Evolutionary conservation across 2,888 invertebrate species (phyloP).

Genomic region (Tryphoninae sp.): DNA sequence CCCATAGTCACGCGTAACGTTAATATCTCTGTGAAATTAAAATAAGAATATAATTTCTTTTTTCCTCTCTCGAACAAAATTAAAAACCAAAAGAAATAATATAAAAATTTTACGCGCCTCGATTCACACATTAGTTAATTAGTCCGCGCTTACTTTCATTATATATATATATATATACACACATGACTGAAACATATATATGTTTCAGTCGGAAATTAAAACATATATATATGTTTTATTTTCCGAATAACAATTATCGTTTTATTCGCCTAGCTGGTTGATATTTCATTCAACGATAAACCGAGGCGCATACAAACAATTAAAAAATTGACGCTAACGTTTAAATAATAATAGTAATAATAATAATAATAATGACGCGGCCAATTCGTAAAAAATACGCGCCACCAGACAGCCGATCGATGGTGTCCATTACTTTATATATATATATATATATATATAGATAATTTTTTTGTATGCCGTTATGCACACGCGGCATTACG

Average conservation of each 20-base stretch:
- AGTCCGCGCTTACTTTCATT: neutral
- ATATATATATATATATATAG: slow-evolving; percentile 58
- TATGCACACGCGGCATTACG: too few relatives aligned
- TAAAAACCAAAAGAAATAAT: slow-evolving; percentile 1
- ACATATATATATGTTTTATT: neutral
- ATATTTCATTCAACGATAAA: neutral
- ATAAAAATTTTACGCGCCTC: neutral
- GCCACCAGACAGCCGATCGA: slow-evolving; percentile 77
- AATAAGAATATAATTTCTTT: slow-evolving; percentile 47
- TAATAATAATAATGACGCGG: slow-evolving; percentile 34
- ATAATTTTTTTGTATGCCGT: slow-evolving; percentile 51
- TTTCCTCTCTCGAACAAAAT: slow-evolving; percentile 12
- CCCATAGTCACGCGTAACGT: slow-evolving; percentile 52
- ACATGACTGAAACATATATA: neutral
- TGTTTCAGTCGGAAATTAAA: neutral
- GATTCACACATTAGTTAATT: neutral
- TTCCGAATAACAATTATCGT: neutral
- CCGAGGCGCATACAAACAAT: slow-evolving; percentile 41
- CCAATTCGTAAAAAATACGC: slow-evolving; percentile 58
- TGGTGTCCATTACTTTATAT: slow-evolving; percentile 66
- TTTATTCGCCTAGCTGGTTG: neutral
- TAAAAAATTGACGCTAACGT: slow-evolving; percentile 42
- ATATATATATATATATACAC: neutral
- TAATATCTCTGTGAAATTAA: slow-evolving; percentile 60
- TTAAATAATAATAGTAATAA: slow-evolving; percentile 32